Conservation (phyloP, 2,797 vertebrate genomes). For the Acropternis orthonyx region DNA sequence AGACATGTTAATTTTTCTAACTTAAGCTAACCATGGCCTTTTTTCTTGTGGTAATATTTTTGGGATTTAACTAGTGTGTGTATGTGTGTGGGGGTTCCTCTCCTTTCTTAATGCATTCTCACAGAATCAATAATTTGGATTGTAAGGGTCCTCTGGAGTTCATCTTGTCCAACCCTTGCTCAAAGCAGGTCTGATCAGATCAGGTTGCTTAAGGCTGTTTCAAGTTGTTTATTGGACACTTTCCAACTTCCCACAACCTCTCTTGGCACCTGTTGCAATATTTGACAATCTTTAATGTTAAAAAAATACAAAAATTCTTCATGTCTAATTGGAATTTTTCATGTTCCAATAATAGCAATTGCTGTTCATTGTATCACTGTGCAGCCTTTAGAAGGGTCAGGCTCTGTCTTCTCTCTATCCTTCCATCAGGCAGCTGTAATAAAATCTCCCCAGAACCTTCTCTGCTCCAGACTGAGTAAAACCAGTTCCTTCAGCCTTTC, state of each 20-base stretch:
- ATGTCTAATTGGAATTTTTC: not conserved
- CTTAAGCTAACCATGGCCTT: not conserved
- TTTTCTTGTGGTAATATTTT: not conserved
- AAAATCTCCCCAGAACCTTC: not conserved
- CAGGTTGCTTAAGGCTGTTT: not conserved
- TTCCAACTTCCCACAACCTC: not conserved
- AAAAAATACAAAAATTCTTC: not conserved
- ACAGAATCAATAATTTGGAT: not conserved
- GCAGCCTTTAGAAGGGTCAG: not conserved
- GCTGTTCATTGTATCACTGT: rapidly evolving
- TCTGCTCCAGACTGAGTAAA: not conserved
- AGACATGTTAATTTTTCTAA: not conserved
- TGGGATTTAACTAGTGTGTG: not conserved
- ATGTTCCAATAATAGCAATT: not conserved
- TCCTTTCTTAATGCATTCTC: not conserved
- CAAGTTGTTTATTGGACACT: not conserved
- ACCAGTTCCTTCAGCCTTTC: not conserved
- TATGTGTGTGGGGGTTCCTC: rapidly evolving
- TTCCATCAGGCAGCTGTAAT: not conserved
- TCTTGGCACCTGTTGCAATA: not conserved
- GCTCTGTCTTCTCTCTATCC: not conserved
- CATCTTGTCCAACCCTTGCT: not conserved
- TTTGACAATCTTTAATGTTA: not conserved
- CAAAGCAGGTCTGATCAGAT: not conserved
- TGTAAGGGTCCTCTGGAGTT: not conserved